Conservation (phyloP, 2,113 vertebrate genomes). For the Chamaea fasciata region DNA sequence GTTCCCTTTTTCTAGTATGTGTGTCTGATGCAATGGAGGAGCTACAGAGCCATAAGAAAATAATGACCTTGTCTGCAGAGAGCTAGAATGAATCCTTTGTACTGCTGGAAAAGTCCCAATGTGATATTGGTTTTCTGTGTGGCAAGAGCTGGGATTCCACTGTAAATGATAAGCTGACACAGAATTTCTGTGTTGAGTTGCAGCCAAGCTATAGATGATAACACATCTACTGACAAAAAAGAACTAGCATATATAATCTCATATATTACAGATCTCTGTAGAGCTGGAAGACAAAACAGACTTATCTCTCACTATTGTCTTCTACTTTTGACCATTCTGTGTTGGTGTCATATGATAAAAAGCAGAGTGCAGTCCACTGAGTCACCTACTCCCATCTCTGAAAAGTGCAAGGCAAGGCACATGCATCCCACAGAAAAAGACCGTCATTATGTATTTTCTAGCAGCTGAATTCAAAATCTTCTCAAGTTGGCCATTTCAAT, state of each 20-base stretch:
- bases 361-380: neutral
- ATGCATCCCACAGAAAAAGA: neutral
- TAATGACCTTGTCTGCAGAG: neutral
- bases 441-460: neutral
- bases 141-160: neutral
- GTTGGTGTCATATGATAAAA: neutral
- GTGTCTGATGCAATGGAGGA: neutral
- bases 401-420: neutral
- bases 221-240: neutral
- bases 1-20: neutral
- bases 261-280: neutral
- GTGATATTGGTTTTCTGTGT: neutral
- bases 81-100: neutral
- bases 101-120: neutral
- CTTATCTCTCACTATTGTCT: neutral
- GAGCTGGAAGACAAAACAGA: neutral
- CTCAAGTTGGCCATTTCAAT: neutral
- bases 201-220: neutral
- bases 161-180: neutral
- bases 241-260: neutral
- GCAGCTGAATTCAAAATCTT: neutral
- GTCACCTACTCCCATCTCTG: neutral
- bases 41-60: neutral
- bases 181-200: neutral
- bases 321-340: neutral